Percentiles rank a stretch among this genome's conserved stretches.
Conservation (phyloP, 2,888 invertebrate species). For the Dendrolimus houi region DNA sequence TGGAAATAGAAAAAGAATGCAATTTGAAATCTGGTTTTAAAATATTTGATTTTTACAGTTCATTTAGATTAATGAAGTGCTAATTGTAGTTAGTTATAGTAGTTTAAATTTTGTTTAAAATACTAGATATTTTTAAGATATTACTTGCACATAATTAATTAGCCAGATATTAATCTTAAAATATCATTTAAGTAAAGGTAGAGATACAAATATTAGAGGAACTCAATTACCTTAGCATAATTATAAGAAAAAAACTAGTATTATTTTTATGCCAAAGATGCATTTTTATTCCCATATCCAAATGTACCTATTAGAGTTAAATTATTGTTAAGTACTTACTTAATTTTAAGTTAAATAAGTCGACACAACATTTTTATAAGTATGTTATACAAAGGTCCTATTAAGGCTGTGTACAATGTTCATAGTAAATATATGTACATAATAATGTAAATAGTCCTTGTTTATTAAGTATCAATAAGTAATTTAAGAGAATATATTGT, state of each 20-base stretch:
- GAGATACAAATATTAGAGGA: no score
- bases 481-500: slow-evolving; percentile 3
- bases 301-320: not conserved
- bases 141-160: no score
- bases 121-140: no score
- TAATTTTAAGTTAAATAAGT: slow-evolving; percentile 27
- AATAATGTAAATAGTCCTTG: slow-evolving; percentile 18
- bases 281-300: slow-evolving; percentile 10
- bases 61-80: no score
- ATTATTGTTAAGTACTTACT: slow-evolving; percentile 21
- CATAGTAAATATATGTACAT: slow-evolving; percentile 58
- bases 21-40: no score
- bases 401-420: slow-evolving; percentile 57
- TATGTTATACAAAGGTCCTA: slow-evolving; percentile 47
- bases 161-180: no score
- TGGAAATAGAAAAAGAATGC: no score
- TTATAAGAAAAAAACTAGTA: not conserved
- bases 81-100: no score
- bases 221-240: not conserved
- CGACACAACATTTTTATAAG: slow-evolving; percentile 43
- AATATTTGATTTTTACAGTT: no score
- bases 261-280: slow-evolving; percentile 9
- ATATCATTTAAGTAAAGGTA: no score
- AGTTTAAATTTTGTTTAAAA: no score
- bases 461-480: slow-evolving; percentile 1